Base-by-base conservation (phyloP, 2,888 invertebrate species). In the Tanypteryx hageni region DNA sequence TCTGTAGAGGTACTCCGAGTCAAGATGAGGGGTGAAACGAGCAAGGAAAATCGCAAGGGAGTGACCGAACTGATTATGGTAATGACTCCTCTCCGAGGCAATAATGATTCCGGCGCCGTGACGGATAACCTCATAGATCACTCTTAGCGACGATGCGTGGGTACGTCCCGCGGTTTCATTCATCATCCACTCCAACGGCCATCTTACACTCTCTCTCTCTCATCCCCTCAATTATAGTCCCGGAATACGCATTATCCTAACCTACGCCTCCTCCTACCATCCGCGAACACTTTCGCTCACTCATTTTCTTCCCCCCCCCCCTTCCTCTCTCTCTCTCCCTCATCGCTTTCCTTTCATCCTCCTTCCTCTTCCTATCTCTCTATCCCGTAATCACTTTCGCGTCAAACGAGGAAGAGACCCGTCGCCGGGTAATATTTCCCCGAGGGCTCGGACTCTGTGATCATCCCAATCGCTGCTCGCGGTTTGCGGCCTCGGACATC, bases 111-210 rank as follows among this genome's bases (percentile, higher is more conserved):
- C 16, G 18, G 61, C 31, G 58, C 18, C 86, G 18, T 18, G 31
- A 31, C 22, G 10, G 31, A 16, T 14, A n/a, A 61, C 61, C 27
- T 9, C 86, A 64, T 86, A 27, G 86, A 86, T 86, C 86, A 61
- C 58, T 14, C 14, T 58, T 59, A 58, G 86, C 27, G 86, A 86
- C 59, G 86, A 22, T 59, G 4, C 86, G 58, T 59, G 13, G 58
- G 16, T 86, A 58, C 86, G 59, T 13, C 31, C 86, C 61, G 13
- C 59, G 13, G 18, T 61, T 16, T 59, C 86, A 86, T 86, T 61
- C 86, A 86, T 86, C 86, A 59, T 59, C 86, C 59, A 59, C 31
- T 59, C 27, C 58, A n/a, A n/a, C n/a, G n/a, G n/a, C n/a, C n/a
- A n/a, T n/a, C n/a, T n/a, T n/a, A n/a, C n/a, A n/a, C n/a, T n/a